Evolutionary conservation across 1,140 invertebrate species (phyloP).

Genomic region (Teleogryllus occipitalis): DNA sequence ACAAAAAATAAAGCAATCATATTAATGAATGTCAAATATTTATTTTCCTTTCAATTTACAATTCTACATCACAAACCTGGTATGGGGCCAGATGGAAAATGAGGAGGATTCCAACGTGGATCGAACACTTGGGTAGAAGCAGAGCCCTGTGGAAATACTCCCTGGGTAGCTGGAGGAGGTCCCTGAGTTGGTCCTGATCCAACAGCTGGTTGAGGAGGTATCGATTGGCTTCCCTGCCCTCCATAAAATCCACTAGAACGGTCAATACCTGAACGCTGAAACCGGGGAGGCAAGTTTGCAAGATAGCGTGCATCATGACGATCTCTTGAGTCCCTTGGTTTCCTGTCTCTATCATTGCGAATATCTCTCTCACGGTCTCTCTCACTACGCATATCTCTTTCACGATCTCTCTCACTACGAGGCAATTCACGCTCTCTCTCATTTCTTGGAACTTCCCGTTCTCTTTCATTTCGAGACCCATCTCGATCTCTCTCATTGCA

Average conservation of each 20-base stretch:
- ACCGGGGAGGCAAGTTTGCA: slow-evolving; percentile 70
- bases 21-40: too few relatives aligned
- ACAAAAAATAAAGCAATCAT: not conserved
- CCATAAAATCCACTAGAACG: slow-evolving; percentile 33
- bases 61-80: not conserved
- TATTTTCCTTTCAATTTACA: too few relatives aligned
- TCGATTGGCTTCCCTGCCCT: slow-evolving; percentile 35
- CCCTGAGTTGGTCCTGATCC: slow-evolving; percentile 31
- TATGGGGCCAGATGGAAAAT: not conserved
- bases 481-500: not conserved
- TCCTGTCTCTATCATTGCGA: slow-evolving; percentile 20
- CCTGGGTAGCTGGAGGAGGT: not conserved
- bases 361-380: slow-evolving; percentile 10
- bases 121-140: slow-evolving; percentile 15
- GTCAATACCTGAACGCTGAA: slow-evolving; percentile 65
- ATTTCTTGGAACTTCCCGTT: not conserved
- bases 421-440: slow-evolving; percentile 25
- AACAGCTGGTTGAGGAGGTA: slow-evolving; percentile 34
- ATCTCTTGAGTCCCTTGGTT: slow-evolving; percentile 27
- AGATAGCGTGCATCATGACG: slow-evolving; percentile 46
- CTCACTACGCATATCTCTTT: slow-evolving; percentile 20
- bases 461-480: slow-evolving; percentile 12
- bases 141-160: slow-evolving; percentile 1
- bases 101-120: slow-evolving; percentile 16
- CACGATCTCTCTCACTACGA: slow-evolving; percentile 17